Evolutionary conservation across 2,888 invertebrate genomes (phyloP).

Genomic region (Lycaena phlaeas): DNA sequence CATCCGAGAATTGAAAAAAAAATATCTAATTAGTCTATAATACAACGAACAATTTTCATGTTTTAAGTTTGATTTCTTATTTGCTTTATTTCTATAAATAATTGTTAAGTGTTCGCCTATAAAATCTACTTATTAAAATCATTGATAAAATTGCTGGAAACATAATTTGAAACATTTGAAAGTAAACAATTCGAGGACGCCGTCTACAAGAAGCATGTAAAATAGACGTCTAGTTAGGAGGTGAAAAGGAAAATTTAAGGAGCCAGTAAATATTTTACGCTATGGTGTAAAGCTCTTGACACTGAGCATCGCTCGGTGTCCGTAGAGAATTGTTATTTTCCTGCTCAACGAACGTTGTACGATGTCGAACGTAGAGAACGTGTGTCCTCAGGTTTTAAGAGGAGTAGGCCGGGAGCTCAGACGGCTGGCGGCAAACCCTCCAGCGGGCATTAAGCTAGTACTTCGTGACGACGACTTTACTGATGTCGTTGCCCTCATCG

Average conservation of each 20-base stretch:
- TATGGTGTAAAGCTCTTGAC: constrained; percentile 9
- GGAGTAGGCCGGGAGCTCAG: constrained; percentile 91
- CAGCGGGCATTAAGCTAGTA: constrained; percentile 92
- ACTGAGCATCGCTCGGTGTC: constrained; percentile 11
- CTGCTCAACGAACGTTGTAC: background rate
- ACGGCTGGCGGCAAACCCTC: constrained; percentile 84
- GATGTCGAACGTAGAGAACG: constrained; percentile 94
- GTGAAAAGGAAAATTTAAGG: background rate
- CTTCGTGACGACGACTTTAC: constrained; percentile 95
- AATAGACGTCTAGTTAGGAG: too few species aligned
- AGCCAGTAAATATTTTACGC: background rate
- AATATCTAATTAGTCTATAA: too few species aligned
- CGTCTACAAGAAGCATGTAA: too few species aligned
- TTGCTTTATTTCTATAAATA: background rate
- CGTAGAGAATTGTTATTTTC: background rate
- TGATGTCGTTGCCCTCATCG: constrained; percentile 92
- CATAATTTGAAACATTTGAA: background rate
- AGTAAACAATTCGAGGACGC: background rate
- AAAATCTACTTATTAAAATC: too few species aligned
- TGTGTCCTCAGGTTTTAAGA: constrained; percentile 93
- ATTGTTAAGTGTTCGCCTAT: too few species aligned
- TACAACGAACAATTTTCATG: background rate
- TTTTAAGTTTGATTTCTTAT: background rate
- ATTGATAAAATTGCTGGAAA: background rate
- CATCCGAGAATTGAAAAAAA: too few species aligned